phyloP scores from a whole-genome alignment of 2,113 vertebrate species.

The Candoia aspera region DNA sequence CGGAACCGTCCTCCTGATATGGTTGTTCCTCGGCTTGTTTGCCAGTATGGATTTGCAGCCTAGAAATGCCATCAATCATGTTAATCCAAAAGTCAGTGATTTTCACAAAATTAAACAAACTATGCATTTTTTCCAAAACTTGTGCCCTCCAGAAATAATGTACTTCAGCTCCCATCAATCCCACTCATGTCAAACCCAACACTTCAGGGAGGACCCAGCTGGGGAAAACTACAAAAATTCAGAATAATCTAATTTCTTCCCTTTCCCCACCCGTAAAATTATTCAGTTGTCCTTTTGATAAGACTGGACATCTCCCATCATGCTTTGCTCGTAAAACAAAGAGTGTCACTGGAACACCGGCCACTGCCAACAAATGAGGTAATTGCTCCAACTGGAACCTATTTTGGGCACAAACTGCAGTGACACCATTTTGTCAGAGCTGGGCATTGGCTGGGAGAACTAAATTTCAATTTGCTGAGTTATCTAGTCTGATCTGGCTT shows the following conservation, averaged over 20 bases:
- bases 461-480: neutral
- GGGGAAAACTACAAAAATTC: neutral
- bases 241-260: neutral
- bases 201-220: neutral
- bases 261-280: neutral
- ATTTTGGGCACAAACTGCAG: neutral
- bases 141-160: neutral
- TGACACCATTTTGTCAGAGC: neutral
- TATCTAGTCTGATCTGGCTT: neutral
- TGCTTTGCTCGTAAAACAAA: neutral
- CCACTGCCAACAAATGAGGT: neutral
- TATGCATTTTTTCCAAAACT: neutral
- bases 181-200: neutral
- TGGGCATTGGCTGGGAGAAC: neutral
- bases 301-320: neutral
- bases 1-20: conserved; percentile 85
- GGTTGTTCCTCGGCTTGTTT: conserved; percentile 63
- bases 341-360: neutral
- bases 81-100: neutral
- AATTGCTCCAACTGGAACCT: neutral
- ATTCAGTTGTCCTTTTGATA: neutral
- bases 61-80: conserved; percentile 33
- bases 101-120: too few species aligned
- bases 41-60: conserved; percentile 81
- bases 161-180: neutral